Evolutionary conservation across 2,113 vertebrate genomes (phyloP).

Genomic region (Poeciliopsis prolifica): DNA sequence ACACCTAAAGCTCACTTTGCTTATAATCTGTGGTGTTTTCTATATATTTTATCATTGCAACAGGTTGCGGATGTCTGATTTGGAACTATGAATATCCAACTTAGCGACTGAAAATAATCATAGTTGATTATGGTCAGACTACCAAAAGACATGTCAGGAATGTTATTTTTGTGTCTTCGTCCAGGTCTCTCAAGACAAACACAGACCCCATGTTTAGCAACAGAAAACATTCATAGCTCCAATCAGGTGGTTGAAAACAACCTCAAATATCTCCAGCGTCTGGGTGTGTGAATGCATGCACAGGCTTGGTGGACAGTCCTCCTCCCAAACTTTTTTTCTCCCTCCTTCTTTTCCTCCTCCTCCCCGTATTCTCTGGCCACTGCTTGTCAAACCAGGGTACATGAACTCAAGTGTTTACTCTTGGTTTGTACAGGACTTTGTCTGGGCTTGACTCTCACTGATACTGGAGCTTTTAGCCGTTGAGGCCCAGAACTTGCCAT

Average conservation of each 20-base stretch:
- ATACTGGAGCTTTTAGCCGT: constrained; percentile 50
- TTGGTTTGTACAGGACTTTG: constrained; percentile 67
- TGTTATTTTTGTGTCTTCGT: constrained; percentile 72
- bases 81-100: constrained; percentile 30
- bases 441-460: constrained; percentile 73
- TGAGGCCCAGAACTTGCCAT: constrained; percentile 27
- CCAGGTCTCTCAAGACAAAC: constrained; percentile 55
- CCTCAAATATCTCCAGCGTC: constrained; percentile 55
- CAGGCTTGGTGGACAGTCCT: constrained; percentile 55
- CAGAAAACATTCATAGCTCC: constrained; percentile 55
- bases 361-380: constrained; percentile 36
- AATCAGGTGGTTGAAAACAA: constrained; percentile 64
- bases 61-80: constrained; percentile 16
- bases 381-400: constrained; percentile 58
- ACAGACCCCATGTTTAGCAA: constrained; percentile 67
- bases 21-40: not conserved
- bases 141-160: constrained; percentile 49
- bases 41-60: constrained; percentile 9
- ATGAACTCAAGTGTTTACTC: constrained; percentile 74
- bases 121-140: constrained; percentile 29
- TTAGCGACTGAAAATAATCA: constrained; percentile 61
- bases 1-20: not conserved
- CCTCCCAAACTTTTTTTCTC: constrained; percentile 3
- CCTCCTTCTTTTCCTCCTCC: constrained; percentile 25
- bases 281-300: constrained; percentile 56